phyloP scores from a whole-genome alignment of 2,113 vertebrate genomes.

The Ophiodon elongatus region DNA sequence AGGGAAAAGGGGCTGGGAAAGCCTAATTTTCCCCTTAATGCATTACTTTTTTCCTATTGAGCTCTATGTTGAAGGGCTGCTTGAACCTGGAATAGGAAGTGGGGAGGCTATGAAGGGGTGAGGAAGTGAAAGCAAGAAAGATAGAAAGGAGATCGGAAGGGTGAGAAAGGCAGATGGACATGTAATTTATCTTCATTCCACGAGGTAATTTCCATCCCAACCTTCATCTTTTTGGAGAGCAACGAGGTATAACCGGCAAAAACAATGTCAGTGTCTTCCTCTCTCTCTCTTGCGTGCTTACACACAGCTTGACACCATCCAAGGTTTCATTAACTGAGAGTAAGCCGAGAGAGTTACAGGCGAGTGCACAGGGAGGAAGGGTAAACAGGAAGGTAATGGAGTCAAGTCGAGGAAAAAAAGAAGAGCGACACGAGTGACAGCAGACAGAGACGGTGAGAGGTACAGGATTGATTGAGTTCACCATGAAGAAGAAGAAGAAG shows the following conservation, averaged over 20 bases:
- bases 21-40: constrained; percentile 57
- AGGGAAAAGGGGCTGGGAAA: constrained; percentile 29
- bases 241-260: constrained; percentile 8
- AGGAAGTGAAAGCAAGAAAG: constrained; percentile 3
- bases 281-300: background rate
- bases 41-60: constrained; percentile 55
- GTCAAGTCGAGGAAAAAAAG: constrained; percentile 12
- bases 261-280: background rate
- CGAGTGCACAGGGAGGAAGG: background rate
- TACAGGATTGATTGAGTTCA: background rate
- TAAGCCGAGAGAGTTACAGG: background rate
- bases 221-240: constrained; percentile 16
- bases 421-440: constrained; percentile 12
- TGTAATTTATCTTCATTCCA: constrained; percentile 30
- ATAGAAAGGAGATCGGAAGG: background rate
- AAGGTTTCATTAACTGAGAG: background rate
- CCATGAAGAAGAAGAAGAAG: background rate
- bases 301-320: background rate
- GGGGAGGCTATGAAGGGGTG: background rate
- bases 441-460: background rate
- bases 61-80: constrained; percentile 9
- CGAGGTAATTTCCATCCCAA: background rate
- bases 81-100: constrained; percentile 39
- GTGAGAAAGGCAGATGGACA: background rate
- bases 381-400: background rate